Conservation (phyloP, 2,113 vertebrate genomes). For the Mus musculus region DNA sequence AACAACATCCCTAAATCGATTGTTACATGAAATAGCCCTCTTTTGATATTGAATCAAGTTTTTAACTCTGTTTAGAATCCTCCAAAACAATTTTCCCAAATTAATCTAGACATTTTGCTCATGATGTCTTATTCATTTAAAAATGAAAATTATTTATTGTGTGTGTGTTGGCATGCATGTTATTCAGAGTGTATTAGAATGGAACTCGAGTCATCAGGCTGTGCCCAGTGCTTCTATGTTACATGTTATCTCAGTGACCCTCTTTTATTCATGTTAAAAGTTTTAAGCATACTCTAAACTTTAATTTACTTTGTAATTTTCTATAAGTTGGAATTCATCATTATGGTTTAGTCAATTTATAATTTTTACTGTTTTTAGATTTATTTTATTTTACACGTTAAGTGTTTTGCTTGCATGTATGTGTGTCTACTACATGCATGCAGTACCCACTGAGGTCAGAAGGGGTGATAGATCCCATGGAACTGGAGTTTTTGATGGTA, state of each 20-base stretch:
- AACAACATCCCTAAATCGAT: background rate
- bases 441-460: background rate
- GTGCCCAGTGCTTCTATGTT: no score
- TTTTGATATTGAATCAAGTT: background rate
- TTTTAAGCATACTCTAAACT: background rate
- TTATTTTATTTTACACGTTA: background rate
- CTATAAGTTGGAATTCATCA: background rate
- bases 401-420: background rate
- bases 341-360: background rate
- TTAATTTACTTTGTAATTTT: slow-evolving; percentile 16
- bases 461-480: background rate
- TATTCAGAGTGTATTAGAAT: background rate
- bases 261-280: background rate
- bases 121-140: background rate
- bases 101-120: background rate
- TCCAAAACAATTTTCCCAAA: background rate
- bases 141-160: background rate
- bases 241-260: background rate
- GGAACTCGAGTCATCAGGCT: background rate
- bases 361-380: background rate
- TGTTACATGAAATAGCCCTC: background rate
- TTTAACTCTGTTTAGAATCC: background rate
- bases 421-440: background rate
- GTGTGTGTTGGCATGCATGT: no score
- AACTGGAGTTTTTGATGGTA: background rate